These are phyloP conservation scores for Monopterus albus DNA, from an alignment of 2,113 vertebrate genomes.

Conservation along the genomic window DNA sequence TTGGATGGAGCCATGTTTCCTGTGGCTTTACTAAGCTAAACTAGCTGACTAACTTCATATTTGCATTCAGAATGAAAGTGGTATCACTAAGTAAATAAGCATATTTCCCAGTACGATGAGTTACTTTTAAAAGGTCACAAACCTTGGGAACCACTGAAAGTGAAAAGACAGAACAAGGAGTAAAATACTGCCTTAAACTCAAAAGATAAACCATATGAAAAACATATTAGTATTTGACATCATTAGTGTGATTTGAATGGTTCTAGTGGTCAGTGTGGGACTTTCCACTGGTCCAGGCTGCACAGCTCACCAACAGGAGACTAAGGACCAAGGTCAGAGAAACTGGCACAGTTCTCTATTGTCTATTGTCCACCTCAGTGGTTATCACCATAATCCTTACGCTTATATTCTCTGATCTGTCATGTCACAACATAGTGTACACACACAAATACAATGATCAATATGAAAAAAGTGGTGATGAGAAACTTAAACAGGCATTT, in stretches of 20 bases:
- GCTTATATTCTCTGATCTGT: slow-evolving; percentile 1
- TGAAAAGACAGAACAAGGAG: background rate
- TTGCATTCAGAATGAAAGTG: no score
- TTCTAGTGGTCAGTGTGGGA: background rate
- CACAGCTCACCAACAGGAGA: no score
- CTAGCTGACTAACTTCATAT: no score
- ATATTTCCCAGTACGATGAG: no score
- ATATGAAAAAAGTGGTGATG: background rate
- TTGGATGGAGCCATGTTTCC: no score
- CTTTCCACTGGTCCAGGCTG: background rate
- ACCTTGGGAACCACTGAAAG: no score
- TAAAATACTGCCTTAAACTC: background rate
- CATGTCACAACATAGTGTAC: background rate
- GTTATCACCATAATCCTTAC: background rate
- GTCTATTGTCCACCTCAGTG: no score
- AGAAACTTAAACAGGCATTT: slow-evolving; percentile 15
- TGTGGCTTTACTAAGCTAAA: no score
- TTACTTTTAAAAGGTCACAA: no score
- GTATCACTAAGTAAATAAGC: background rate
- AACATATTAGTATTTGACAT: background rate
- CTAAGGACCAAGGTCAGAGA: background rate
- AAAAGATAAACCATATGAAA: background rate
- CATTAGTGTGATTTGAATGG: no score
- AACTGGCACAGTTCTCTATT: background rate
- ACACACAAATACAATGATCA: background rate